A percentile compares a stretch with the other conserved stretches of the same genome.
phyloP scores from a whole-genome alignment of 2,113 vertebrate species.

The Triplophysa dalaica region DNA sequence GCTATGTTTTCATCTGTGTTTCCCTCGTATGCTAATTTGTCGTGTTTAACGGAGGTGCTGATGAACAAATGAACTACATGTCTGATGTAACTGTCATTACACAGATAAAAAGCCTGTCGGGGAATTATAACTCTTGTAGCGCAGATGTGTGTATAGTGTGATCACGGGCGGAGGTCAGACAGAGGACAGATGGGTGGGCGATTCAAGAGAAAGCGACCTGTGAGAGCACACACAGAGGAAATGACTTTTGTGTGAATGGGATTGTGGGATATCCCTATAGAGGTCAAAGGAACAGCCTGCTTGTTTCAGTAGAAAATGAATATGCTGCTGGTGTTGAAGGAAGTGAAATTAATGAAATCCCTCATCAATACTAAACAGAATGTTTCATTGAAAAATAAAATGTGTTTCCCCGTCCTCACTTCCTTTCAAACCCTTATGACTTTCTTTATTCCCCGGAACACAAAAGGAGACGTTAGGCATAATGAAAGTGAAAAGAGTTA shows the following conservation, averaged over 20 bases:
- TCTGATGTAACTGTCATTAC: slow-evolving; percentile 12
- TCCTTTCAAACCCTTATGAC: not conserved
- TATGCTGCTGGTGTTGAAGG: not conserved
- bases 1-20: not conserved
- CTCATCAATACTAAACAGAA: not conserved
- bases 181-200: slow-evolving; percentile 11
- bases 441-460: not conserved
- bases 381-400: not conserved
- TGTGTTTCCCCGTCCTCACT: not conserved
- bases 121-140: not conserved
- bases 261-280: slow-evolving; percentile 13
- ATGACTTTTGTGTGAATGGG: not conserved
- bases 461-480: not conserved
- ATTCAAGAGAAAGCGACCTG: not conserved
- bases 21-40: slow-evolving; percentile 11
- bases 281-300: slow-evolving; percentile 11
- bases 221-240: not conserved
- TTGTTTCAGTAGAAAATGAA: not conserved
- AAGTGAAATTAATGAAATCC: not conserved
- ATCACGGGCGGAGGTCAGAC: not conserved
- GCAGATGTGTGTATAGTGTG: not conserved
- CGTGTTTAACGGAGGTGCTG: not conserved
- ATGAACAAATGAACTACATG: not conserved
- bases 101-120: not conserved
- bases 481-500: too few species aligned